These are phyloP conservation scores for Standfussiana lucernea DNA, from an alignment of 2,888 invertebrate species.

Conservation along the genomic window DNA sequence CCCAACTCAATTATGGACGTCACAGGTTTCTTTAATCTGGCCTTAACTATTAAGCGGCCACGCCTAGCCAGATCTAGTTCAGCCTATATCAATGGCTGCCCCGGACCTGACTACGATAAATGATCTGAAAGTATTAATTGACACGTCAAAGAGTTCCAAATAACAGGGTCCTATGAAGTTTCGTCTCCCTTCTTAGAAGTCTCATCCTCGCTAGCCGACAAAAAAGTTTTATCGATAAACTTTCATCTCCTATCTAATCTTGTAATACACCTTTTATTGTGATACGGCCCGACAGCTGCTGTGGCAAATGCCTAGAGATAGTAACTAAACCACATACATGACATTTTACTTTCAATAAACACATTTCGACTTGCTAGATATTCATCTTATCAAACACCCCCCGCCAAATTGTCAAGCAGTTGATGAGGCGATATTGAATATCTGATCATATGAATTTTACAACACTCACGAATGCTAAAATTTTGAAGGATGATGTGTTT, in stretches of 20 bases:
- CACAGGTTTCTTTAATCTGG: not conserved
- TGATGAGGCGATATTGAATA: not conserved
- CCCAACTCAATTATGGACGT: not conserved
- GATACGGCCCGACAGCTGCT: not conserved
- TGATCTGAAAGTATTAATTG: not conserved
- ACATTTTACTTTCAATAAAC: not conserved
- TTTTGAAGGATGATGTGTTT: too few relatives aligned
- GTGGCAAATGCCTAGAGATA: not conserved
- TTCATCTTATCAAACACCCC: conserved; percentile 43
- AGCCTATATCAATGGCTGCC: not conserved
- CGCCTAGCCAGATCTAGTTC: not conserved
- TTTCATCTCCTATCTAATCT: conserved; percentile 27
- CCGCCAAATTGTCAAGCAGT: not conserved
- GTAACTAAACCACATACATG: not conserved
- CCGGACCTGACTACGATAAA: not conserved
- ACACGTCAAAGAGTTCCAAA: not conserved
- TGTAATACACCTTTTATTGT: not conserved
- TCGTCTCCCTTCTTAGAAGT: too few relatives aligned
- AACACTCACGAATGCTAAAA: not conserved
- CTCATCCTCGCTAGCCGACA: not conserved
- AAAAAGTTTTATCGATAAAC: not conserved
- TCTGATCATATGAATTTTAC: not conserved
- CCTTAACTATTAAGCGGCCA: not conserved
- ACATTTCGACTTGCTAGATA: conserved; percentile 3
- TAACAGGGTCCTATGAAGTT: not conserved